Percentiles rank a stretch among this genome's conserved stretches.
These are phyloP conservation scores for Charanyca ferruginea DNA, from an alignment of 2,888 invertebrate genomes.

Conservation along the genomic window DNA sequence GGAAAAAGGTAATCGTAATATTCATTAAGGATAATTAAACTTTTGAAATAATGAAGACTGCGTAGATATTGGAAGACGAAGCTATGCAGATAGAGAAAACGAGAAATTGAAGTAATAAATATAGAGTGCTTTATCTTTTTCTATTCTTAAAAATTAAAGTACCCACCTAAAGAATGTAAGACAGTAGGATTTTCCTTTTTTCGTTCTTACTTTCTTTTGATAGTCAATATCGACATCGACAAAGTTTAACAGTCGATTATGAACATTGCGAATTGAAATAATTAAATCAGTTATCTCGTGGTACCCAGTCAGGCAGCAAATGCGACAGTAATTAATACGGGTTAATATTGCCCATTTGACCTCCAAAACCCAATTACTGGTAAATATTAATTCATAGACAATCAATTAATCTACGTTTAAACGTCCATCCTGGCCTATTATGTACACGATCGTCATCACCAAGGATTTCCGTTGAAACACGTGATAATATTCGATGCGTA, in stretches of 20 bases:
- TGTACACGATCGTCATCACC: neutral
- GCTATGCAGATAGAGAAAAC: too few species aligned
- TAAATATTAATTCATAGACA: neutral
- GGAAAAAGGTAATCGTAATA: too few species aligned
- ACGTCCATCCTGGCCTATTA: neutral
- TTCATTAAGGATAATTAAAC: too few species aligned
- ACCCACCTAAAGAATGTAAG: too few species aligned
- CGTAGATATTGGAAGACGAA: too few species aligned
- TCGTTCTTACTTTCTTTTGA: neutral
- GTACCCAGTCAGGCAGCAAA: neutral
- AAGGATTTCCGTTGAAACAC: conserved; percentile 11
- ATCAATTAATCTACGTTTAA: conserved; percentile 9
- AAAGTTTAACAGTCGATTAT: neutral
- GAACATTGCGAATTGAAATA: neutral
- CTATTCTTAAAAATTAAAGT: too few species aligned
- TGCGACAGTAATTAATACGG: neutral
- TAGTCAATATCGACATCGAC: neutral
- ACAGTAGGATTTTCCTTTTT: too few species aligned
- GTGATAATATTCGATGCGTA: conserved; percentile 43
- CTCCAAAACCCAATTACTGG: neutral
- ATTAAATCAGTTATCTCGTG: neutral
- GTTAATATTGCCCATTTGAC: neutral
- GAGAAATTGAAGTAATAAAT: too few species aligned
- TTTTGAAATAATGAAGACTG: too few species aligned
- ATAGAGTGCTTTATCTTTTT: too few species aligned